Evolutionary conservation across 1,140 invertebrate genomes (phyloP).

Genomic region (Solenopsis fugax): DNA sequence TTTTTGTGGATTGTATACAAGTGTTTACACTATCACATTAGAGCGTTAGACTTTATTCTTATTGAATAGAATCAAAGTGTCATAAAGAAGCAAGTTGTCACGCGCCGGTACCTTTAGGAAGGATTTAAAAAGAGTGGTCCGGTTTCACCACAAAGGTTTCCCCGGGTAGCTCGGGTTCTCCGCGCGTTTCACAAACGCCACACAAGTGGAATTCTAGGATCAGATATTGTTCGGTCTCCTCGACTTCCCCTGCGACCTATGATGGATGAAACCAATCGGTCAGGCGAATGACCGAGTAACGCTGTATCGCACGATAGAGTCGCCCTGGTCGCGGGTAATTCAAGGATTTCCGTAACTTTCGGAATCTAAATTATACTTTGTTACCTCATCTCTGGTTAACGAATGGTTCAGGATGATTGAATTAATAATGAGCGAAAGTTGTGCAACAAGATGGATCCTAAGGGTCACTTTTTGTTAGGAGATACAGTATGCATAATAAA

Average conservation of each 20-base stretch:
- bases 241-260: slow-evolving; percentile 45
- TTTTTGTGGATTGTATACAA: neutral
- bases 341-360: slow-evolving; percentile 32
- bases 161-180: slow-evolving; percentile 1
- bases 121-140: slow-evolving; percentile 22
- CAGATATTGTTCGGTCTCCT: slow-evolving; percentile 65
- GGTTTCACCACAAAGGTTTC: slow-evolving; percentile 17
- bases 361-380: slow-evolving; percentile 6
- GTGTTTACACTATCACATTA: slow-evolving; percentile 45
- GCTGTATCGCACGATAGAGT: neutral
- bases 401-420: neutral
- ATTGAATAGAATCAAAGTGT: slow-evolving; percentile 50
- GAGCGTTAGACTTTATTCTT: neutral
- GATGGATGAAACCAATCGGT: slow-evolving; percentile 75
- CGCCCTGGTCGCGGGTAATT: neutral
- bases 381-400: neutral
- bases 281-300: slow-evolving; percentile 41
- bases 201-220: slow-evolving; percentile 62
- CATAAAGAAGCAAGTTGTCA: slow-evolving; percentile 57
- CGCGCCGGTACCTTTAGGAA: slow-evolving; percentile 15
- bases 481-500: neutral
- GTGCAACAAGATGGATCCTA: neutral
- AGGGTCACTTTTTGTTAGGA: neutral
- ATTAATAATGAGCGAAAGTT: slow-evolving; percentile 15
- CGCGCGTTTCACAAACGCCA: slow-evolving; percentile 60